A percentile compares a stretch with the other conserved stretches of the same genome.
Evolutionary conservation across 2,888 invertebrate species (phyloP).

Genomic region (Pyrgus malvae): DNA sequence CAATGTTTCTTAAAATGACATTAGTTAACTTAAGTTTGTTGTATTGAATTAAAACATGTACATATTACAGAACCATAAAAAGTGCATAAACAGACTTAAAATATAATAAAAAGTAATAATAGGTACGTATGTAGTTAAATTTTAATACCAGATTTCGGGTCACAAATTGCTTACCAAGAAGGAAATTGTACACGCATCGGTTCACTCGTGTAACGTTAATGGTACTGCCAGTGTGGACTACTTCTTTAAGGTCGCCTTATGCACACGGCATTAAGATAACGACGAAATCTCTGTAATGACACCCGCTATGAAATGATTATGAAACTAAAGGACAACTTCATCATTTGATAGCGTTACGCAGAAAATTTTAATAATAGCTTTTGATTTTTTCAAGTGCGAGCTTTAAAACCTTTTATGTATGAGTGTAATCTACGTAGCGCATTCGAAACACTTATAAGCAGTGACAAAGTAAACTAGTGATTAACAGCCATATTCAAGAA

Average conservation of each 20-base stretch:
- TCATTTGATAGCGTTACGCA: background rate
- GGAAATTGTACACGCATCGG: background rate
- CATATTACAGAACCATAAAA: no score
- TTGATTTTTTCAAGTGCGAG: background rate
- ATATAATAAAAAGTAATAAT: no score
- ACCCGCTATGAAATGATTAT: background rate
- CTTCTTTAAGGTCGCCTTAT: slow-evolving; percentile 9
- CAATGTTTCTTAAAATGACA: no score
- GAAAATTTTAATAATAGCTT: background rate
- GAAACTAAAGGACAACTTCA: slow-evolving; percentile 10
- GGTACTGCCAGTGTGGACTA: background rate
- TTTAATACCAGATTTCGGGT: no score
- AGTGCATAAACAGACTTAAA: no score
- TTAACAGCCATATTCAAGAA: no score
- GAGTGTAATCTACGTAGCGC: no score
- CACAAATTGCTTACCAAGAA: background rate
- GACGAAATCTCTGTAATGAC: slow-evolving; percentile 6
- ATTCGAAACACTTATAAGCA: no score
- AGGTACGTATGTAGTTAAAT: no score
- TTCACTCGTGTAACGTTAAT: background rate
- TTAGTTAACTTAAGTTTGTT: no score
- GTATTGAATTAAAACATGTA: no score
- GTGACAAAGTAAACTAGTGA: no score
- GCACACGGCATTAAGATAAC: slow-evolving; percentile 2
- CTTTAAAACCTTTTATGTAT: background rate